phyloP scores from a whole-genome alignment of 2,113 vertebrate genomes.

The Chlamydotis undulata region DNA sequence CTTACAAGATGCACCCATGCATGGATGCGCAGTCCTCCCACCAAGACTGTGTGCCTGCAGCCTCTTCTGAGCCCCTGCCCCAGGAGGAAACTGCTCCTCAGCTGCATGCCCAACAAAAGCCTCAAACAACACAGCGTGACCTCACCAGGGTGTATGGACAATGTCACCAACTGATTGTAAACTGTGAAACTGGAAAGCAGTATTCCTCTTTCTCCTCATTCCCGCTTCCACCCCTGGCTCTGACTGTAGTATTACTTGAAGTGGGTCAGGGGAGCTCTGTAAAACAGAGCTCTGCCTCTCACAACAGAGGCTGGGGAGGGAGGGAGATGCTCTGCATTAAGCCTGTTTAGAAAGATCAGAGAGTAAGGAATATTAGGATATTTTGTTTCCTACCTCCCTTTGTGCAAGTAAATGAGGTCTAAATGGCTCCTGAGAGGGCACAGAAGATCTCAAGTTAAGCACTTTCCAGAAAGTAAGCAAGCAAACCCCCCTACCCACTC shows the following conservation, averaged over 20 bases:
- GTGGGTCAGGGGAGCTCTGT: not conserved
- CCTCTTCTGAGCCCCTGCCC: not conserved
- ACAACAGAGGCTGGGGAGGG: not conserved
- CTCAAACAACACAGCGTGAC: rapidly evolving
- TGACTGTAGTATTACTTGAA: not conserved
- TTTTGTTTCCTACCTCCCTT: not conserved
- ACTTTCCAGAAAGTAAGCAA: not conserved
- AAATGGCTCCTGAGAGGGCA: not conserved
- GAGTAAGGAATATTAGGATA: not conserved
- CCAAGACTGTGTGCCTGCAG: not conserved
- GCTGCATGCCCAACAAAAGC: not conserved
- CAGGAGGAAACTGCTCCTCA: not conserved
- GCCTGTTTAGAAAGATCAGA: not conserved
- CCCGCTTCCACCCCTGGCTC: not conserved
- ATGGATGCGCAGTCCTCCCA: not conserved
- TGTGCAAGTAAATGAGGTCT: not conserved
- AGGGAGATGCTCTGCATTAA: not conserved
- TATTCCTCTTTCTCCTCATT: not conserved
- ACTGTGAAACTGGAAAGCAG: not conserved
- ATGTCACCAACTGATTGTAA: not conserved
- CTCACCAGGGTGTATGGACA: rapidly evolving
- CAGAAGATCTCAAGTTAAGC: not conserved
- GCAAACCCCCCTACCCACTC: not conserved
- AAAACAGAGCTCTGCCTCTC: not conserved
- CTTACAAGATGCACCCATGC: not conserved